Percentiles rank a stretch among this genome's conserved stretches.
Evolutionary conservation across 2,113 vertebrate species (phyloP).

Genomic region (Gasterosteus nipponicus): DNA sequence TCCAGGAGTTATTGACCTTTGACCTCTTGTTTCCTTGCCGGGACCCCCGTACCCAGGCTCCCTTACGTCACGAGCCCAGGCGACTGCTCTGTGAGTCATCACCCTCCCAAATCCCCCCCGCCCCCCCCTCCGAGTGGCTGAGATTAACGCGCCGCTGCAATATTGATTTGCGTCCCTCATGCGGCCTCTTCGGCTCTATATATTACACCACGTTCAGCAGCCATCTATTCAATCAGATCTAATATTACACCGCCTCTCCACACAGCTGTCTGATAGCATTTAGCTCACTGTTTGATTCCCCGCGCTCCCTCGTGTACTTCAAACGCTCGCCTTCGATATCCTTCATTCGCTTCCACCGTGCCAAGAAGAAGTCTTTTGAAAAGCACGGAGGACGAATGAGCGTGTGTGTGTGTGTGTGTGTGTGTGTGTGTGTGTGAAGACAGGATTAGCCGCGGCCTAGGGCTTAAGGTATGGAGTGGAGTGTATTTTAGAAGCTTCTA

Average conservation of each 20-base stretch:
- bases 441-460: conserved; percentile 79
- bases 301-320: conserved; percentile 77
- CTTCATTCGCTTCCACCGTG: conserved; percentile 72
- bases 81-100: no score
- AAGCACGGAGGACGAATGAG: conserved; percentile 74
- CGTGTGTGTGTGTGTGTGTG: conserved; percentile 35
- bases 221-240: conserved; percentile 82
- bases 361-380: conserved; percentile 81
- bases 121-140: conserved; percentile 38
- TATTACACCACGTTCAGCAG: conserved; percentile 76
- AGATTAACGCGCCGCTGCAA: conserved; percentile 64
- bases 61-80: no score
- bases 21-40: conserved; percentile 9
- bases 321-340: conserved; percentile 78
- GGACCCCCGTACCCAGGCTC: no score
- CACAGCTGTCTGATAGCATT: conserved; percentile 82
- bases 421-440: conserved; percentile 59
- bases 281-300: conserved; percentile 80
- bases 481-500: conserved; percentile 82
- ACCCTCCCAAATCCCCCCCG: no score
- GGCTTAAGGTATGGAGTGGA: conserved; percentile 81
- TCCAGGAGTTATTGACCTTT: conserved; percentile 21
- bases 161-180: conserved; percentile 76
- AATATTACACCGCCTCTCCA: conserved; percentile 80
- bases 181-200: conserved; percentile 73